Conservation (phyloP, 1,140 invertebrate genomes). For the Matsumurasca onukii region DNA sequence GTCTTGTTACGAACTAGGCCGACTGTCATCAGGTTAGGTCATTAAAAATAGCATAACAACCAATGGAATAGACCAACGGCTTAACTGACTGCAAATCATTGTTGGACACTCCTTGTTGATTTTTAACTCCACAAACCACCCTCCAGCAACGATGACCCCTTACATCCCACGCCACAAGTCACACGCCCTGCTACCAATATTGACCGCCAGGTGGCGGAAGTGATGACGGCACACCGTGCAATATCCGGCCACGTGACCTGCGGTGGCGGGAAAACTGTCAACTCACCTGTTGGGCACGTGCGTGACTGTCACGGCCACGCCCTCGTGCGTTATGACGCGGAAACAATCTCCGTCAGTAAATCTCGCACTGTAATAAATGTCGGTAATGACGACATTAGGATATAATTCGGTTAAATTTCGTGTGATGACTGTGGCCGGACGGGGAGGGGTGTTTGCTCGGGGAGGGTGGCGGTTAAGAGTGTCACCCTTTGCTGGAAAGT, state of each 20-base stretch:
- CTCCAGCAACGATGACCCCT: too few relatives aligned
- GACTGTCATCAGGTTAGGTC: too few relatives aligned
- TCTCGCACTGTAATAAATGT: constrained; percentile 11
- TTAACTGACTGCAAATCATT: too few relatives aligned
- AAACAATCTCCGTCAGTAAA: constrained; percentile 13
- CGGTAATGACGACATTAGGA: not conserved
- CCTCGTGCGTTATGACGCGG: constrained; percentile 11
- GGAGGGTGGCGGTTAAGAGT: too few relatives aligned
- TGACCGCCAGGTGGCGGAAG: constrained; percentile 4
- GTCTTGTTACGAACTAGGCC: too few relatives aligned
- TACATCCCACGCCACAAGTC: not conserved
- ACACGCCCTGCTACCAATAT: constrained; percentile 14
- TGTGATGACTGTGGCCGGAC: not conserved
- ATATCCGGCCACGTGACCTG: constrained; percentile 14
- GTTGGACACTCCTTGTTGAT: too few relatives aligned
- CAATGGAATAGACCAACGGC: too few relatives aligned
- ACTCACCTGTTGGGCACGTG: constrained; percentile 14
- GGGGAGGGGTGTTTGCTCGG: not conserved
- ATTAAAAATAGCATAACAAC: too few relatives aligned
- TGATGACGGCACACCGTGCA: not conserved
- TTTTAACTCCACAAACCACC: too few relatives aligned
- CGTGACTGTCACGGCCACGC: not conserved
- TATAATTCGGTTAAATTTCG: not conserved
- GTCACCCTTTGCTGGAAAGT: too few relatives aligned
- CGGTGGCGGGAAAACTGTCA: constrained; percentile 18